Conservation (phyloP, 1,140 invertebrate species). For the Saccostrea echinata region DNA sequence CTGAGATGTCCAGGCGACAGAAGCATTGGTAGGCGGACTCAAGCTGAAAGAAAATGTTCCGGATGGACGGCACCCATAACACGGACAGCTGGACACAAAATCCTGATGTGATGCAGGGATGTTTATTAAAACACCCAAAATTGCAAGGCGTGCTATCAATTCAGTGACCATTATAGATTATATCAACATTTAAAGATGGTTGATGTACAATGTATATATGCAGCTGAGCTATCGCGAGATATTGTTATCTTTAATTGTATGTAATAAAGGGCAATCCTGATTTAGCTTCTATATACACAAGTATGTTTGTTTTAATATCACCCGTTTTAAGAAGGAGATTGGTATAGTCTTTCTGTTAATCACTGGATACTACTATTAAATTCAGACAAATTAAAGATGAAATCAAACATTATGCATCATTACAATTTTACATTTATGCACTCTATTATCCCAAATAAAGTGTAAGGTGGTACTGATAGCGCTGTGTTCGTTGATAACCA, state of each 20-base stretch:
- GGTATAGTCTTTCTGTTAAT: no score
- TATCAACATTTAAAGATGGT: neutral
- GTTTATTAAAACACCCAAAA: neutral
- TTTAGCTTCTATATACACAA: neutral
- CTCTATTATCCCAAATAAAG: neutral
- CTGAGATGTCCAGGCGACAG: slow-evolving; percentile 43
- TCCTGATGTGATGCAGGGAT: neutral
- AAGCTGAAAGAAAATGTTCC: slow-evolving; percentile 52
- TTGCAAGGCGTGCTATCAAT: slow-evolving; percentile 12
- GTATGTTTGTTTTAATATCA: no score
- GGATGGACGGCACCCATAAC: slow-evolving; percentile 49
- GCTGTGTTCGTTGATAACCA: neutral
- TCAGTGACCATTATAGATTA: neutral
- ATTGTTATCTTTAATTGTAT: slow-evolving; percentile 8
- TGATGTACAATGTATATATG: neutral
- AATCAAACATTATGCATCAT: neutral
- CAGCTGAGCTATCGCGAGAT: neutral
- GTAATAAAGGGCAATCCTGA: neutral
- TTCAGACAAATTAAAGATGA: neutral
- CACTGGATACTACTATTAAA: no score
- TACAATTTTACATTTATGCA: neutral
- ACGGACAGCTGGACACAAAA: slow-evolving; percentile 39
- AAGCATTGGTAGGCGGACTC: slow-evolving; percentile 17
- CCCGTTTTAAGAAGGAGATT: no score
- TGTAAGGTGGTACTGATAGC: neutral